phyloP scores from a whole-genome alignment of 2,888 invertebrate genomes.

The Timema cristinae region DNA sequence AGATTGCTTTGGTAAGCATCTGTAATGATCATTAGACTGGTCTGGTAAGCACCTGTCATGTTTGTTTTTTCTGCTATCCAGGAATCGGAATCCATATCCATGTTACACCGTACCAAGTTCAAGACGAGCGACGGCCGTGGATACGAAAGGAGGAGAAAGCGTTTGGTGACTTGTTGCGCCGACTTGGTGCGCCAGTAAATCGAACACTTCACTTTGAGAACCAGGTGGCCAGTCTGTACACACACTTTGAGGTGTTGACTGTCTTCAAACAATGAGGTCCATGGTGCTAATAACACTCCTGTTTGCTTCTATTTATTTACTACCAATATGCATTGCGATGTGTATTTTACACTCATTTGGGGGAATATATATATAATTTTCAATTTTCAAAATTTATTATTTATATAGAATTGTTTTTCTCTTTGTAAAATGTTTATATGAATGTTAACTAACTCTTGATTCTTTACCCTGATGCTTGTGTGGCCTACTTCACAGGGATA shows the following conservation, averaged over 20 bases:
- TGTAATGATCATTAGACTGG: too few relatives aligned
- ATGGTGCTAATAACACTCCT: too few relatives aligned
- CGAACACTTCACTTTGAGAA: conserved; percentile 60
- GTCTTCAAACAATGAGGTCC: conserved; percentile 45
- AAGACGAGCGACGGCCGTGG: conserved; percentile 76
- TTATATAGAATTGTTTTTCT: too few relatives aligned
- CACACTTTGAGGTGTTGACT: conserved; percentile 73
- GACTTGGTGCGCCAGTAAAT: conserved; percentile 62
- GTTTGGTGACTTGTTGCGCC: conserved; percentile 64
- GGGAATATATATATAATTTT: too few relatives aligned
- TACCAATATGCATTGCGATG: too few relatives aligned
- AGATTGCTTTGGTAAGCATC: background rate
- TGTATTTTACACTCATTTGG: background rate
- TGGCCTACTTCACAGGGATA: too few relatives aligned
- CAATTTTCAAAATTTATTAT: too few relatives aligned
- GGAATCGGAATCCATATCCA: conserved; percentile 71
- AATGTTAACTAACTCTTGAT: conserved; percentile 21
- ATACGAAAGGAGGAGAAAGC: conserved; percentile 76
- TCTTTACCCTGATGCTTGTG: conserved; percentile 32
- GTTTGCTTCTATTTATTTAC: too few relatives aligned
- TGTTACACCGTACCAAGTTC: conserved; percentile 87
- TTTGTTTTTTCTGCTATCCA: conserved; percentile 38
- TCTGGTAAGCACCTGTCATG: background rate
- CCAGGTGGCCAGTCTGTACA: conserved; percentile 55
- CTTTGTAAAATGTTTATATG: too few relatives aligned